Conservation (phyloP, 2,888 invertebrate genomes). For the Pomacea canaliculata region DNA sequence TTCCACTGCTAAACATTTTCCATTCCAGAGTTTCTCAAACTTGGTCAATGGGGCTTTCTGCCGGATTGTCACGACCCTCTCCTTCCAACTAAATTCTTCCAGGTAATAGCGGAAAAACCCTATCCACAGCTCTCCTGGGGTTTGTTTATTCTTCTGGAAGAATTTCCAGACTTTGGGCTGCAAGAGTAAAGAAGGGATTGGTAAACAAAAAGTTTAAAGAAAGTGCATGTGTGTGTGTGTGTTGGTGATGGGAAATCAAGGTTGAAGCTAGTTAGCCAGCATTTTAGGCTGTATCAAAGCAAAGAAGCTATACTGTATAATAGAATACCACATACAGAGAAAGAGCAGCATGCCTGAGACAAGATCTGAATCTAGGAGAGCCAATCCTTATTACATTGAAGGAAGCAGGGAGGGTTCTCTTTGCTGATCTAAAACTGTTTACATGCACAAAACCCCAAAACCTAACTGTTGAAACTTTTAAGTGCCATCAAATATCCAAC, state of each 20-base stretch:
- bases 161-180: slow-evolving; percentile 70
- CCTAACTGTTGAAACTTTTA: too few relatives aligned
- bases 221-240: background rate
- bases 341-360: too few relatives aligned
- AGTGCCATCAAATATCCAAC: too few relatives aligned
- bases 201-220: slow-evolving; percentile 1
- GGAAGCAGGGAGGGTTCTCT: too few relatives aligned
- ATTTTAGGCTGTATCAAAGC: background rate
- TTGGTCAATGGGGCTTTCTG: slow-evolving; percentile 71
- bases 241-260: background rate
- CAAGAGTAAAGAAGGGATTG: slow-evolving; percentile 9
- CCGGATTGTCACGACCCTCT: slow-evolving; percentile 72
- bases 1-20: slow-evolving; percentile 74
- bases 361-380: too few relatives aligned
- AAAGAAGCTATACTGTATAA: background rate
- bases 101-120: slow-evolving; percentile 74
- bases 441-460: too few relatives aligned
- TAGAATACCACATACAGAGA: too few relatives aligned
- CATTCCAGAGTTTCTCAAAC: slow-evolving; percentile 75
- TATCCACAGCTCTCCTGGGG: slow-evolving; percentile 73
- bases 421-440: too few relatives aligned
- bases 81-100: slow-evolving; percentile 72
- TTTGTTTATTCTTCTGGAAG: slow-evolving; percentile 70
- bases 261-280: background rate
- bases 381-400: too few relatives aligned